A percentile compares a stretch with the other conserved stretches of the same genome.
Conservation (phyloP, 1,140 invertebrate species). For the Melipona quadrifasciata region DNA sequence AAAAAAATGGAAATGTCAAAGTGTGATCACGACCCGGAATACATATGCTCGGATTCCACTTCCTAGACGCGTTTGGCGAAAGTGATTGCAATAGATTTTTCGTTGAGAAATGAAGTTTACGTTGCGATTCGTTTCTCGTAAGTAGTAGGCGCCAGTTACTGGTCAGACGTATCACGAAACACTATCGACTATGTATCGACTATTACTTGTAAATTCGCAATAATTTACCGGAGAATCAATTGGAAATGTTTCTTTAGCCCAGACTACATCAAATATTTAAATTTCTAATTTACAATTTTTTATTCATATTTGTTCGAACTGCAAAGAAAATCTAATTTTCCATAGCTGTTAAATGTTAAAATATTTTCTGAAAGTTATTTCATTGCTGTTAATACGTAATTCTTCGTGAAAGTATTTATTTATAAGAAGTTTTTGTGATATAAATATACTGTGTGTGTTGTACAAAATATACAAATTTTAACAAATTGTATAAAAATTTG, state of each 20-base stretch:
- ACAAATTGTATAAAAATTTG: no score
- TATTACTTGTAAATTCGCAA: not conserved
- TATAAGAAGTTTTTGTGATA: no score
- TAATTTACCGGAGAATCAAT: not conserved
- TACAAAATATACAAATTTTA: no score
- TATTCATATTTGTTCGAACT: not conserved
- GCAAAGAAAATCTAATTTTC: no score
- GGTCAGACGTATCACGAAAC: conserved; percentile 21
- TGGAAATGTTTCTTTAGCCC: not conserved
- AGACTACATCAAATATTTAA: not conserved
- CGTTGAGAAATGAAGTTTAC: not conserved
- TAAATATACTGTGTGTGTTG: no score
- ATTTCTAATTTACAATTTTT: not conserved
- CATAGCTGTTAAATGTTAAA: no score
- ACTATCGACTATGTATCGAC: not conserved
- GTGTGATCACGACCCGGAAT: no score
- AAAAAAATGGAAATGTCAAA: not conserved
- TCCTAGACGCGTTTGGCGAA: not conserved
- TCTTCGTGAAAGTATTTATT: no score
- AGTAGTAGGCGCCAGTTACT: conserved; percentile 18
- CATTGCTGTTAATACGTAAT: no score
- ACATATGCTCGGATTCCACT: not conserved
- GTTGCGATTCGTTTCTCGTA: not conserved
- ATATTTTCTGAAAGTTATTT: no score
- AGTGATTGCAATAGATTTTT: not conserved